Conservation (phyloP, 2,113 vertebrate species). For the Rhea pennata region DNA sequence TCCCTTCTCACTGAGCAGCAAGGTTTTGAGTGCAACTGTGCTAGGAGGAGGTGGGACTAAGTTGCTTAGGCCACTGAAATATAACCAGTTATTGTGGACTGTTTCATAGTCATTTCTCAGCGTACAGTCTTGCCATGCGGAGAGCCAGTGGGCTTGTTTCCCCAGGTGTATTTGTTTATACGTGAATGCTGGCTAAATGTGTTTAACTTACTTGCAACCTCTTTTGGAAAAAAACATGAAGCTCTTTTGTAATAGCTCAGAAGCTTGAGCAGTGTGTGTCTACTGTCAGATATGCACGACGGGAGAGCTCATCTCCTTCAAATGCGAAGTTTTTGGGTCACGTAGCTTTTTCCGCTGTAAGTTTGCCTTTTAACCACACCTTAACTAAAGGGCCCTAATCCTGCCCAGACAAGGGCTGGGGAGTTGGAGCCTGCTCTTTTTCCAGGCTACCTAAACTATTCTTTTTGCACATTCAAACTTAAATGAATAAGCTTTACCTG, state of each 20-base stretch:
- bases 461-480: too few species aligned
- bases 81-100: rapidly evolving
- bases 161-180: background rate
- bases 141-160: too few species aligned
- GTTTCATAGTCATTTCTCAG: background rate
- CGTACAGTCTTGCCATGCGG: background rate
- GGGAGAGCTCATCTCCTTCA: background rate
- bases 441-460: background rate
- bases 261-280: background rate
- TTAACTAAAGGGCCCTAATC: background rate
- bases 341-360: background rate
- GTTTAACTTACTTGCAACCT: background rate
- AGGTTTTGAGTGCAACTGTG: background rate
- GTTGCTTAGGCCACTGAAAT: background rate
- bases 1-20: too few species aligned
- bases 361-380: background rate
- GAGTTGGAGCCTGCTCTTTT: background rate
- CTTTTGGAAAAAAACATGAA: background rate
- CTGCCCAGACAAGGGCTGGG: rapidly evolving
- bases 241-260: background rate
- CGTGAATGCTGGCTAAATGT: background rate
- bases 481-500: background rate
- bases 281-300: background rate
- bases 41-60: background rate
- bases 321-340: background rate